Base-by-base conservation (phyloP, 2,888 invertebrate species). In the Diloba caeruleocephala region DNA sequence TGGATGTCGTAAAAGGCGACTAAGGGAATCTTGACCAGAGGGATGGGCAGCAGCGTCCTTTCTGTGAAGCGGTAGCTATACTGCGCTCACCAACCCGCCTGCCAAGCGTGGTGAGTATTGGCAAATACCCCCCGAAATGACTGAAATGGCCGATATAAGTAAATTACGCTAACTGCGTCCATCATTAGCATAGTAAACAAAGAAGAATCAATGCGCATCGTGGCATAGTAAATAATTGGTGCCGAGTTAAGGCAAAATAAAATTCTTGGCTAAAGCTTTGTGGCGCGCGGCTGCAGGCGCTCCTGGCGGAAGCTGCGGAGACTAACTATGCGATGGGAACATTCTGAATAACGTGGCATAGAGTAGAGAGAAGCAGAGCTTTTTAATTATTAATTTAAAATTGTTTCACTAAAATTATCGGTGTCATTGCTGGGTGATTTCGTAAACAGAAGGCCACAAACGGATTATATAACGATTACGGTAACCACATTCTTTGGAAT, bases 281-380 rank as follows among this genome's bases (percentile, higher is more conserved):
- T 58, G 61, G 45, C 37, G 36, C 44, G 52, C 53, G 49, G 59
- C 60, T 56, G 43, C 42, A 37, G 54, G 67, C 57, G 61, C 68
- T 73, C 61, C 60, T 65, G 59, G 72, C 81, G 84, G 80, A 82
- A 77, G 73, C 77, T 61, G 74, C 62, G 71, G 78, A 75, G 77
- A 81, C 79, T 74, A 82, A 81, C 84, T 84, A 81, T 82, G 81
- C 76, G 78, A 70, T 75, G 74, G 79, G 79, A 83, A 82, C 80
- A 78, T 68, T 75, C 71, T 76, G 78, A 77, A 80, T 83, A 80
- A 76, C 49, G 73, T 62, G 19, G 26, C 58, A 56, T 58, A 87
- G 85, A 66, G 57, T 68, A 82, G n/a, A 7, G n/a, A n/a, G 2
- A 0, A 2, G 12, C 28, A 71, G 67, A 81, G 71, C 59, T 33